Percentiles rank a stretch among this genome's conserved stretches.
phyloP scores from a whole-genome alignment of 2,797 vertebrate genomes.

The Lophotriccus pileatus region DNA sequence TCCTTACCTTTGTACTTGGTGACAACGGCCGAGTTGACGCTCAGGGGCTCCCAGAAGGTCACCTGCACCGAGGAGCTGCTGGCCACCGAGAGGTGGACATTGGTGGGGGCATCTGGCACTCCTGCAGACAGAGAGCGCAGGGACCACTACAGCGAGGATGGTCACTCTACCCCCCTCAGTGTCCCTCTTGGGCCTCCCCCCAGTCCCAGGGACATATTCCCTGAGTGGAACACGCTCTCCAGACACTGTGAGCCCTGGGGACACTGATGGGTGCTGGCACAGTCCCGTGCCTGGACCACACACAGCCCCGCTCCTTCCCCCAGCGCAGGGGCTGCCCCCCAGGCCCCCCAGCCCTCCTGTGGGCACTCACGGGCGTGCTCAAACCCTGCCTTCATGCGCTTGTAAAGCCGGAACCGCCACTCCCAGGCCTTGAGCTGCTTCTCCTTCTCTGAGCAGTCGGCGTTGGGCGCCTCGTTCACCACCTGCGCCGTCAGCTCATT shows the following conservation, averaged over 20 bases:
- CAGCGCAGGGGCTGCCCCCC: fast-evolving
- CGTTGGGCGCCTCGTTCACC: constrained; percentile 74
- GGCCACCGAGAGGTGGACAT: constrained; percentile 81
- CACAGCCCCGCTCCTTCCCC: neutral
- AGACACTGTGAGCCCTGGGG: neutral
- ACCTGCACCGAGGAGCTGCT: constrained; percentile 85
- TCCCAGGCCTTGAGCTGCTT: constrained; percentile 91
- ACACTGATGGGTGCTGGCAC: neutral
- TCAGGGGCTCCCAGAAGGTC: constrained; percentile 86
- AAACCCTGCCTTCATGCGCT: constrained; percentile 91
- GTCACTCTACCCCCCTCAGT: neutral
- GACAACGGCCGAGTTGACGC: constrained; percentile 86
- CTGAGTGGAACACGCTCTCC: fast-evolving
- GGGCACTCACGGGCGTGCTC: constrained; percentile 79
- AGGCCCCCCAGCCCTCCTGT: neutral
- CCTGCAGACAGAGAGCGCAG: constrained; percentile 64
- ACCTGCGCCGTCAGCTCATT: constrained; percentile 83
- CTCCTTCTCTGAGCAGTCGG: constrained; percentile 82
- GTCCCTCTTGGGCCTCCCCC: neutral
- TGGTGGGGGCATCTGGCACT: constrained; percentile 83
- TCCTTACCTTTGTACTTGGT: constrained; percentile 90
- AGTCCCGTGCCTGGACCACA: fast-evolving
- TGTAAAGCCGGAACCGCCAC: constrained; percentile 89
- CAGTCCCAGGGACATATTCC: fast-evolving
- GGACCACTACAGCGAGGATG: fast-evolving